Percentiles rank a stretch among this genome's conserved stretches.
These are phyloP conservation scores for Bagarius yarrelli DNA, from an alignment of 2,113 vertebrate species.

Conservation along the genomic window DNA sequence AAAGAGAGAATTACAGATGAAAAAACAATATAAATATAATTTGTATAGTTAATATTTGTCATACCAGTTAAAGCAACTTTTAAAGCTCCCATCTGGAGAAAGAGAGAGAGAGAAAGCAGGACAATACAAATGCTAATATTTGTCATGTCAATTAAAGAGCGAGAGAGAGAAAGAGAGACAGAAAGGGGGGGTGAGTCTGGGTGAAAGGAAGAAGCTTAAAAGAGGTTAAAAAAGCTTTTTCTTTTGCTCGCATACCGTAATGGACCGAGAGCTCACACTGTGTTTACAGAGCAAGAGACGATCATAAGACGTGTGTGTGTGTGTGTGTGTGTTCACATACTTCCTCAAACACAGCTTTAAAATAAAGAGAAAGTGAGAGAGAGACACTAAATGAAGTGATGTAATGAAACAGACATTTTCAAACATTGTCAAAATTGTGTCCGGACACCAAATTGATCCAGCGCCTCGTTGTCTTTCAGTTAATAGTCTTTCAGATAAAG, in stretches of 20 bases:
- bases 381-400: neutral
- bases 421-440: conserved; percentile 2
- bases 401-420: conserved; percentile 42
- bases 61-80: too few species aligned
- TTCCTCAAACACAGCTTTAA: neutral
- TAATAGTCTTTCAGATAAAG: neutral
- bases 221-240: conserved; percentile 36
- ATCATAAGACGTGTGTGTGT: conserved; percentile 7
- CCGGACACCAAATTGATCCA: neutral
- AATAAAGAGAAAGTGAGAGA: conserved; percentile 5
- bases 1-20: too few species aligned
- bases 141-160: too few species aligned
- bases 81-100: too few species aligned
- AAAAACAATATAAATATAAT: too few species aligned
- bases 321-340: conserved; percentile 5
- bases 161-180: too few species aligned
- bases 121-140: too few species aligned
- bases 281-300: neutral
- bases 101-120: too few species aligned
- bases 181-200: conserved; percentile 32
- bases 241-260: conserved; percentile 19
- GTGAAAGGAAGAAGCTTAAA: conserved; percentile 33
- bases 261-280: neutral
- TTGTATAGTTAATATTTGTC: too few species aligned
- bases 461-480: neutral